Evolutionary conservation across 2,113 vertebrate species (phyloP), one percentile per base, ranked within the genome.

Genomic region (Anolis carolinensis): DNA sequence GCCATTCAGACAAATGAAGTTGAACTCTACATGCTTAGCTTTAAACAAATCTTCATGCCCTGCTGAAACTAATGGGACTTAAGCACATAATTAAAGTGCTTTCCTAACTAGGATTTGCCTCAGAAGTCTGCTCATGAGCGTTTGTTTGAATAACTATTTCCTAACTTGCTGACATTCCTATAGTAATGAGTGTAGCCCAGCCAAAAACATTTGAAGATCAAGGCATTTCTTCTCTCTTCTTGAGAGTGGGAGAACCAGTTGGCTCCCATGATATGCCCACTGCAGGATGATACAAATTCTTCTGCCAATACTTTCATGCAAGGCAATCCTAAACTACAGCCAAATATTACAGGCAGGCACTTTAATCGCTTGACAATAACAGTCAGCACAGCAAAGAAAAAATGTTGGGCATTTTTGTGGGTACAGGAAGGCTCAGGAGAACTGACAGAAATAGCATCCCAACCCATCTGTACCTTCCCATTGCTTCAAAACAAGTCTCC

Each of bases 351-450:
- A 92, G 83, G 76, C 82, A 90, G 85, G 27, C 88, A 81, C 82
- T 92, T 82, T 44, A 72, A 93, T 88, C 86, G 90, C 75, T 88
- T 89, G 75, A 92, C 83, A 89, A 81, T 91, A 90, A 82, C 91
- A 81, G 91, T 90, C 89, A 85, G 87, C 86, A 23, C 86, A 90
- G 84, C 74, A 91, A 76, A 89, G 48, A 73, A 87, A 82, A 83
- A 94, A 89, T 81, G 85, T 86, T 70, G 82, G 80, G 62, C 67
- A 62, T 70, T 86, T 87, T 88, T 87, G 86, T 90, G 87, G 72
- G 55, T 59, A 36, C 48, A 85, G 59, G 87, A 94, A 89, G 73
- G 70, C 85, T 82, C 50, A 63, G 36, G 89, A 18, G 74, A 81
- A 50, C 81, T 84, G 63, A 93, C 84, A 91, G 84, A 94, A 92